Evolutionary conservation across 2,888 invertebrate genomes (phyloP).

Genomic region (Xanthorhoe designata): DNA sequence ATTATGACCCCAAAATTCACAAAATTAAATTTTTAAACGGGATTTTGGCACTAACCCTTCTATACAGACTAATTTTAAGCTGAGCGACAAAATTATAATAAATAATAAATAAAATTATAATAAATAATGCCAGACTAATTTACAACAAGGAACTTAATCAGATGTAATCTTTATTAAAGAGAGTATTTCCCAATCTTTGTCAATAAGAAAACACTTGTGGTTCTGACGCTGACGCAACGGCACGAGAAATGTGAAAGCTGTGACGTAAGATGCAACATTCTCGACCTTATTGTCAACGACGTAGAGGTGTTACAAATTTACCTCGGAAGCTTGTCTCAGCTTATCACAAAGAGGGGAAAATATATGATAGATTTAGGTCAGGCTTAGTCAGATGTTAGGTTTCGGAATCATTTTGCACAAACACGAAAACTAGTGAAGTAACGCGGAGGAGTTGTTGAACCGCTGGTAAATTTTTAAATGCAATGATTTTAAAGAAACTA

Average conservation of each 20-base stretch:
- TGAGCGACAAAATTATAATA: too few relatives aligned
- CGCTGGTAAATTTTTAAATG: too few relatives aligned
- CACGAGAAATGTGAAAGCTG: constrained; percentile 44
- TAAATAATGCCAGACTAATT: too few relatives aligned
- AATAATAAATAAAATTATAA: too few relatives aligned
- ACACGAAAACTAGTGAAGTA: too few relatives aligned
- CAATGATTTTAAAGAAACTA: too few relatives aligned
- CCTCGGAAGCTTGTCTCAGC: constrained; percentile 28
- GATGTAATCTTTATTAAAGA: not conserved
- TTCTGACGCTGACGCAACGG: constrained; percentile 39
- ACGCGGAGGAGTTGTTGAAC: too few relatives aligned
- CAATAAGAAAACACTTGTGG: constrained; percentile 37
- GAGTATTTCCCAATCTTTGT: constrained; percentile 24
- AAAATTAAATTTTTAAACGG: too few relatives aligned
- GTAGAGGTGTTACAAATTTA: constrained; percentile 29
- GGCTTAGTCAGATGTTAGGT: constrained; percentile 13
- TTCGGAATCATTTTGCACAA: not conserved
- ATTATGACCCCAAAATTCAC: too few relatives aligned
- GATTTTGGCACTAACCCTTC: too few relatives aligned
- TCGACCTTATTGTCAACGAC: constrained; percentile 28
- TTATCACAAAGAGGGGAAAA: constrained; percentile 21
- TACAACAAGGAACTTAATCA: not conserved
- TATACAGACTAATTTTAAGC: too few relatives aligned
- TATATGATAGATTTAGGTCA: constrained; percentile 23
- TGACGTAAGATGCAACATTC: constrained; percentile 36